Percentiles rank a stretch among this genome's conserved stretches.
Evolutionary conservation across 2,797 vertebrate genomes (phyloP).

Genomic region (Anabas testudineus): DNA sequence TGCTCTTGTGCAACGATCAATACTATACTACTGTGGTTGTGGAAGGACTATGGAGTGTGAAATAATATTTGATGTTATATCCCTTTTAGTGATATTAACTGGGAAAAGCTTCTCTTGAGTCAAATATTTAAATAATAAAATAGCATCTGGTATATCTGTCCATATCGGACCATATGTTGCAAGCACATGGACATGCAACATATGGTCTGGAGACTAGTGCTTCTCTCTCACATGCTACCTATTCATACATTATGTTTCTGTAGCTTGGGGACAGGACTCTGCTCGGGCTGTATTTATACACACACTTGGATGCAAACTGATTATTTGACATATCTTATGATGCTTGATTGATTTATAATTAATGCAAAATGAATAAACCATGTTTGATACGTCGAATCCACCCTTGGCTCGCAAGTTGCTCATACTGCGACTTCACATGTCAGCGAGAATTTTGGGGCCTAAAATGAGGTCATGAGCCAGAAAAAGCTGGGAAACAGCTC

Average conservation of each 20-base stretch:
- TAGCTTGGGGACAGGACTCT: neutral
- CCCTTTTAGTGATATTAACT: neutral
- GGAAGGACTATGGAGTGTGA: neutral
- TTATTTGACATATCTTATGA: neutral
- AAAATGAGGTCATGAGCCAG: conserved; percentile 34
- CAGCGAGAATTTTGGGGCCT: conserved; percentile 21
- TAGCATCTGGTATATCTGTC: conserved; percentile 2
- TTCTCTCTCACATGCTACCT: neutral
- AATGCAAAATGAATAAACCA: neutral
- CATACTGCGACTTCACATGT: neutral
- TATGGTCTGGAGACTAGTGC: neutral
- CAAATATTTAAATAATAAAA: conserved; percentile 2
- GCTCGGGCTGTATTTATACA: neutral
- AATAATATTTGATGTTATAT: neutral
- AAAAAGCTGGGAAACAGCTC: conserved; percentile 17
- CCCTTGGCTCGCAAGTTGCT: neutral
- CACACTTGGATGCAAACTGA: neutral
- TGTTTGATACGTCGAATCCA: neutral
- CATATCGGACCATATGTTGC: no score
- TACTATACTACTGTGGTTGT: no score
- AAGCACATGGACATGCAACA: neutral
- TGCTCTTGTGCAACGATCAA: neutral
- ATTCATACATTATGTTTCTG: neutral
- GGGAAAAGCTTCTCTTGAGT: neutral
- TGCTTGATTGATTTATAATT: neutral